Percentiles rank a stretch among this genome's conserved stretches.
phyloP scores from a whole-genome alignment of 2,888 invertebrate genomes.

The Coremacera marginata region DNA sequence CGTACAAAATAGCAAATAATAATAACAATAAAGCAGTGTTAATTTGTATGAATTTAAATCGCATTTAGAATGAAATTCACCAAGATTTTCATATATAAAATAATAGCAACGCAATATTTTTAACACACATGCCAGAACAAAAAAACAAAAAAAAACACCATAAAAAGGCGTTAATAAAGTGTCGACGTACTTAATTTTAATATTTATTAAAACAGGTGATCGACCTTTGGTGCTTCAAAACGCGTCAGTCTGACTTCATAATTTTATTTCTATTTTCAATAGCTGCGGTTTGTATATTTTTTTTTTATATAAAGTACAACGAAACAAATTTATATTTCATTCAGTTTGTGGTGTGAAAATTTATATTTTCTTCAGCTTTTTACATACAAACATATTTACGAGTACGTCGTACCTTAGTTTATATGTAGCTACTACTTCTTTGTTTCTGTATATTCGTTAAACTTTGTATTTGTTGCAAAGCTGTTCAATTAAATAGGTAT shows the following conservation, averaged over 20 bases:
- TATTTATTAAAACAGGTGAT: constrained; percentile 24
- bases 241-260: neutral
- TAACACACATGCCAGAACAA: neutral
- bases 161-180: constrained; percentile 4
- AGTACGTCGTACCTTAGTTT: neutral
- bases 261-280: neutral
- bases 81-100: neutral
- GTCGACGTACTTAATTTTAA: neutral
- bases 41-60: constrained; percentile 24
- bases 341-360: neutral
- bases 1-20: neutral
- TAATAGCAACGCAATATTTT: too few species aligned
- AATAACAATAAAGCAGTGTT: neutral
- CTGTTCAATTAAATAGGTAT: neutral
- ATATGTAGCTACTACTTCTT: neutral
- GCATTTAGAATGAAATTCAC: constrained; percentile 1
- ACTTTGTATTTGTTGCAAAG: neutral
- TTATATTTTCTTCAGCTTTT: neutral
- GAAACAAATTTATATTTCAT: neutral
- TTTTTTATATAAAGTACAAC: neutral
- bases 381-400: neutral
- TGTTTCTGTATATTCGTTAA: too few species aligned
- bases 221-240: neutral
- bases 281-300: neutral
- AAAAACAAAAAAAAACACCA: neutral